phyloP scores from a whole-genome alignment of 2,113 vertebrate genomes.

The Hemichromis elongatus region DNA sequence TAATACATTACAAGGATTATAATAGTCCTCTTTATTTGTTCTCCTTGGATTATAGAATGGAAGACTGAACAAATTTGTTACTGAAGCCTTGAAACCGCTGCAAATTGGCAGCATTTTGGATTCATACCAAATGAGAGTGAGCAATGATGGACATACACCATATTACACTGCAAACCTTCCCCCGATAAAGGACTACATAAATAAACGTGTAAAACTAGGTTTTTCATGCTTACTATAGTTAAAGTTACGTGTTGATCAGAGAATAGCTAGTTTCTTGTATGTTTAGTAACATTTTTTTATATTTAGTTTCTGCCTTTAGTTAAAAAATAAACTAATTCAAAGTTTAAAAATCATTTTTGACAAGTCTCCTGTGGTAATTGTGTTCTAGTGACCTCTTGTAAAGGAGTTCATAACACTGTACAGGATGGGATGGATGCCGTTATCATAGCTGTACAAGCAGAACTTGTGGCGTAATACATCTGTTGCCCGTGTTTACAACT shows the following conservation, averaged over 20 bases:
- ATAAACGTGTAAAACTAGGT: background rate
- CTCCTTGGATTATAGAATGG: background rate
- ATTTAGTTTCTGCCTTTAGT: background rate
- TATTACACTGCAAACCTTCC: background rate
- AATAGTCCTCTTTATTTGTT: background rate
- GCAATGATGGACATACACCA: background rate
- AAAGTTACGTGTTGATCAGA: background rate
- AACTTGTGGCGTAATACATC: constrained; percentile 43
- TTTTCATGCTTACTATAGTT: background rate
- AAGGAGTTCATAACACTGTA: background rate
- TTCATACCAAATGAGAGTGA: background rate
- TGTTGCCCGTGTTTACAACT: constrained; percentile 49
- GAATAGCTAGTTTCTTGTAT: background rate
- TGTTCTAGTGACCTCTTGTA: background rate
- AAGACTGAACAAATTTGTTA: background rate
- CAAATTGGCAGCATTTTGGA: background rate
- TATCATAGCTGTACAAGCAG: constrained; percentile 1
- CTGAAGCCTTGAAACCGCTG: background rate
- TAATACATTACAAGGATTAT: background rate
- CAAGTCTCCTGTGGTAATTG: background rate
- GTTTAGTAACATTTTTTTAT: background rate
- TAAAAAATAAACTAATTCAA: background rate
- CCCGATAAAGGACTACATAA: background rate
- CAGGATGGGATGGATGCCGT: background rate
- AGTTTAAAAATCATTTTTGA: background rate